A percentile compares a stretch with the other conserved stretches of the same genome.
Evolutionary conservation across 1,140 invertebrate genomes (phyloP).

Genomic region (Mactra quadrangularis): DNA sequence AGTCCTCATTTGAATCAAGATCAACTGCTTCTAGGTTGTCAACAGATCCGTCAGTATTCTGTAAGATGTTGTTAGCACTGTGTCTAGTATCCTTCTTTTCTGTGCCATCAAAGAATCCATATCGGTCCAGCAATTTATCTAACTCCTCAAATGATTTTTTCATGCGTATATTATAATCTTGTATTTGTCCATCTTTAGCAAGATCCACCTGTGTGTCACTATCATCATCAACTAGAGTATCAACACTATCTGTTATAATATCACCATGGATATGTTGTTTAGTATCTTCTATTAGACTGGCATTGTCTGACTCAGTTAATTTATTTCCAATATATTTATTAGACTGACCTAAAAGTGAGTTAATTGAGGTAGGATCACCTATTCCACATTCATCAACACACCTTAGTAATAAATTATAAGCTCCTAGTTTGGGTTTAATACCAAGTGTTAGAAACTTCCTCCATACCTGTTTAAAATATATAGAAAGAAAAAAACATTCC

Average conservation of each 20-base stretch:
- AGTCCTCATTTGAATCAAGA: background rate
- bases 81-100: too few species aligned
- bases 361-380: conserved; percentile 82
- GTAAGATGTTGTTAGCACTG: too few species aligned
- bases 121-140: conserved; percentile 5
- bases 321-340: background rate
- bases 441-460: conserved; percentile 89
- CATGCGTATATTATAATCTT: too few species aligned
- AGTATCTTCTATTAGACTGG: background rate
- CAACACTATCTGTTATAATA: background rate
- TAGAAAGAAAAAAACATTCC: too few species aligned
- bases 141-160: conserved; percentile 19
- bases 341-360: background rate
- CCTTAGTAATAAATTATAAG: conserved; percentile 92
- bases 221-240: background rate
- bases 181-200: too few species aligned
- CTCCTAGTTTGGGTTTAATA: conserved; percentile 88
- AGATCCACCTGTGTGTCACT: background rate
- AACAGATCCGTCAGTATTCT: too few species aligned
- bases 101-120: conserved; percentile 2
- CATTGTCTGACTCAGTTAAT: background rate
- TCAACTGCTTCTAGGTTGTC: background rate
- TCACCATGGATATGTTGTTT: background rate
- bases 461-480: conserved; percentile 88
- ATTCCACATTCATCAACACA: conserved; percentile 91